Base-by-base conservation (phyloP, 2,888 invertebrate species). In the Cyrtodaria siliqua region DNA sequence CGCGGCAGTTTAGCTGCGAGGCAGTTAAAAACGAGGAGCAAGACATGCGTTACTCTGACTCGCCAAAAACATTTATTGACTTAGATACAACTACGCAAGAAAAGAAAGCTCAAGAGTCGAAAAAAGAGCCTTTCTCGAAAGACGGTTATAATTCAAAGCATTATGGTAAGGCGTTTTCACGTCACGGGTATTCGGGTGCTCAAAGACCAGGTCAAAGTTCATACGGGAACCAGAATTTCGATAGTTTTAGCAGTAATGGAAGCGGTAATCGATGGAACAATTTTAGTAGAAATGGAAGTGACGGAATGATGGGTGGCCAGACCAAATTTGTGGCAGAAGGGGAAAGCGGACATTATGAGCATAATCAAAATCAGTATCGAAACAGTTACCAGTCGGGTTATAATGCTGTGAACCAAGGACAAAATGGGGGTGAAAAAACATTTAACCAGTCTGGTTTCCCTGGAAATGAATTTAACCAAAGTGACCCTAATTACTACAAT, bases 381-480 rank as follows among this genome's bases (percentile, higher is more conserved):
- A 57, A 59, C 27, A 72, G 63, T 40, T 78, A 53, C 60, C 78
- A 62, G 27, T 56, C 60, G 38, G 61, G 61, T 29, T 78, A 72
- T 50, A 56, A 63, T 26, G 60, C 60, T 23, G 61, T 78, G 69
- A 69, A 64, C 60, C 78, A 68, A 52, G 68, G 72, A 26, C 78
- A 78, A 57, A 78, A 78, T 73, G 78, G 77, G 20, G 68, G 69
- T 1, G 78, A 73, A 14, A 77, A 77, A 53, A 55, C 60, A n/a
- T 77, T 33, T 47, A 71, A 62, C 42, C 78, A 68, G 55, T 60
- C 72, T 14, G 52, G 63, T 68, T 78, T 70, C 72, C 81, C 78
- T 69, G 72, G 75, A 3, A 76, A 81, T 68, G 72, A 81, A 8
- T 78, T 72, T 64, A 71, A 74, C 69, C 77, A 81, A 67, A 77